Percentiles rank a stretch among this genome's conserved stretches.
Conservation (phyloP, 1,140 invertebrate species). For the Chrysopa pallens region DNA sequence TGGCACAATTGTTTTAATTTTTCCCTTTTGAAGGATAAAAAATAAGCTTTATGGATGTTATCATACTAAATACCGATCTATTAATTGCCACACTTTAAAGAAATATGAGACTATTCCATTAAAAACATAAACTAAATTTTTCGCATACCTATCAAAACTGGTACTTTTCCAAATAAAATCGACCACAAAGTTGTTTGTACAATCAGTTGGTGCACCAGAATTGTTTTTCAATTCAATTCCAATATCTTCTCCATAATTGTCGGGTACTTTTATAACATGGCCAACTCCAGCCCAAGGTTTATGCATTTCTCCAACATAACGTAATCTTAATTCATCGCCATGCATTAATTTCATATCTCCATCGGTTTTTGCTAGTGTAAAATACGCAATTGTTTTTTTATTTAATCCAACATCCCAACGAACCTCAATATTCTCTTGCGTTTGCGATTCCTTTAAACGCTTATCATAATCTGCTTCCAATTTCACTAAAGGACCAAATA, state of each 20-base stretch:
- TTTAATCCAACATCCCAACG: slow-evolving; percentile 97
- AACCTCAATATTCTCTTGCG: slow-evolving; percentile 95
- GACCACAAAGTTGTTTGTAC: slow-evolving; percentile 89
- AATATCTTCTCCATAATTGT: slow-evolving; percentile 97
- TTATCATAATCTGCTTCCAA: slow-evolving; percentile 98
- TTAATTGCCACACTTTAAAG: no score
- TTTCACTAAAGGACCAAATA: slow-evolving; percentile 93
- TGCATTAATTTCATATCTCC: slow-evolving; percentile 99
- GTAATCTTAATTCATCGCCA: slow-evolving; percentile 88
- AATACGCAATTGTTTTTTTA: slow-evolving; percentile 95
- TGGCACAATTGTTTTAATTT: no score
- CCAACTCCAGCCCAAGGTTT: slow-evolving; percentile 91
- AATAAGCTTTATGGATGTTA: no score
- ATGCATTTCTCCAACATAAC: slow-evolving; percentile 85
- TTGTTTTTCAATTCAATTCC: slow-evolving; percentile 90
- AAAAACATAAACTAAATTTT: not conserved
- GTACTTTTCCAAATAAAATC: slow-evolving; percentile 99
- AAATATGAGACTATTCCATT: no score
- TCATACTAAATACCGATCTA: no score
- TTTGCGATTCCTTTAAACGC: slow-evolving; percentile 93
- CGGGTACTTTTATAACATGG: slow-evolving; percentile 96
- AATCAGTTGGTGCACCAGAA: slow-evolving; percentile 76
- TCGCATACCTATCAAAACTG: slow-evolving; percentile 77
- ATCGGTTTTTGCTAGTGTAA: slow-evolving; percentile 93
- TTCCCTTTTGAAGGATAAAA: no score